Evolutionary conservation across 2,113 vertebrate genomes (phyloP), one percentile per base, ranked within the genome.

Genomic region (Nothobranchius furzeri): DNA sequence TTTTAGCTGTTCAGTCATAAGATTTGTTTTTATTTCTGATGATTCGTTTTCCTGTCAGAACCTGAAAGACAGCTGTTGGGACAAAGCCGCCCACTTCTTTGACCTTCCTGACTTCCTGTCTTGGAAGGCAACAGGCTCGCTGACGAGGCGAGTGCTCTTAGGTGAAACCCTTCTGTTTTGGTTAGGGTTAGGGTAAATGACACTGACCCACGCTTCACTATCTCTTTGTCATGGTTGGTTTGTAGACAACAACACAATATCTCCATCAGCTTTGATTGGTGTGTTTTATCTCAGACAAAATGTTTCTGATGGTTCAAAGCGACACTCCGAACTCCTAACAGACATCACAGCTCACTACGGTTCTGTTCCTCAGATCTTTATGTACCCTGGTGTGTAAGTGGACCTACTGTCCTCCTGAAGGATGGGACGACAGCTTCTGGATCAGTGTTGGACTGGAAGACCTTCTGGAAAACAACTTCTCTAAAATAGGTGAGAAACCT

Each of bases 371-470:
- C 78, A 98, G 97, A 65, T 99, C 97, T 76, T 91, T 98, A 56
- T 99, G 97, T 68, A 96, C 96, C 3, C 79, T 99, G 67, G 94
- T 98, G 66, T 99, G 97, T 85, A 99, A 99, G 73, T 99, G 97
- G 97, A 97, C 95, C 0, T 98, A 97, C 70, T 95, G 93, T 0
- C 89, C 95, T n/a, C 91, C 95, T 47, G 88, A 83, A n/a, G 96
- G 96, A 49, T 99, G 97, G 97, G 94, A 97, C 49, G 85, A 91
- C 70, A 94, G 82, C 53, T 98, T 99, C 84, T 99, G 96, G 97
- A 93, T 86, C 2, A 75, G 50, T 62, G 88, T 97, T 64, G 96
- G 94, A 51, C 90, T 99, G 62, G 92, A 94, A 83, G 96, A 98
- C 76, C 82, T 99, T 52, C 71, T 93, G 61, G 87, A 93, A 81